Conservation (phyloP, 1,140 invertebrate species). For the Apis dorsata region DNA sequence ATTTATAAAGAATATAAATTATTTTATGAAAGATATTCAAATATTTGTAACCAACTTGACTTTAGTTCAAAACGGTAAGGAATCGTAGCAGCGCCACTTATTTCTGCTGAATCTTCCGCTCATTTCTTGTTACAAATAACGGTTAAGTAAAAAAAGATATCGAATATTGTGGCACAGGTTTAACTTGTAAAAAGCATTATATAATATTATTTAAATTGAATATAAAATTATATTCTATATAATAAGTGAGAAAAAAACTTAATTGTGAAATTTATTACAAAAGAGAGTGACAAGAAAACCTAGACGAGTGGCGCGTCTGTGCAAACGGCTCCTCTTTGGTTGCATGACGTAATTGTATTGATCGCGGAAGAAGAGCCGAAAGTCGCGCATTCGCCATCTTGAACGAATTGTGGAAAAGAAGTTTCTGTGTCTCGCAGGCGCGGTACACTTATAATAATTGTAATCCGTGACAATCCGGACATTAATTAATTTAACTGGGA, state of each 20-base stretch:
- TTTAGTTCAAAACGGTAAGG: conserved; percentile 46
- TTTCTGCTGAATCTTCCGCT: conserved; percentile 59
- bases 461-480: conserved; percentile 82
- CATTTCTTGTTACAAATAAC: conserved; percentile 47
- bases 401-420: conserved; percentile 79
- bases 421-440: conserved; percentile 75
- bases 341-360: conserved; percentile 84
- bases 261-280: conserved; percentile 16
- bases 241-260: neutral
- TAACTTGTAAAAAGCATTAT: conserved; percentile 24
- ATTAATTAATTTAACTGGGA: conserved; percentile 79
- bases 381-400: conserved; percentile 81
- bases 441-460: conserved; percentile 70
- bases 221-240: conserved; percentile 18
- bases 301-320: conserved; percentile 65
- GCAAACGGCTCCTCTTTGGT: conserved; percentile 67
- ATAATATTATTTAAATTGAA: conserved; percentile 9
- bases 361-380: conserved; percentile 79
- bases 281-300: conserved; percentile 53
- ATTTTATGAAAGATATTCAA: neutral
- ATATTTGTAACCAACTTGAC: conserved; percentile 50
- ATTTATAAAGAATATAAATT: too few relatives aligned
- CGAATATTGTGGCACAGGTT: conserved; percentile 3
- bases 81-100: conserved; percentile 58
- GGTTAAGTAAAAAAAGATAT: conserved; percentile 48